Evolutionary conservation across 2,888 invertebrate genomes (phyloP), one percentile per base, ranked within the genome.

Genomic region (Schizaphis graminum): DNA sequence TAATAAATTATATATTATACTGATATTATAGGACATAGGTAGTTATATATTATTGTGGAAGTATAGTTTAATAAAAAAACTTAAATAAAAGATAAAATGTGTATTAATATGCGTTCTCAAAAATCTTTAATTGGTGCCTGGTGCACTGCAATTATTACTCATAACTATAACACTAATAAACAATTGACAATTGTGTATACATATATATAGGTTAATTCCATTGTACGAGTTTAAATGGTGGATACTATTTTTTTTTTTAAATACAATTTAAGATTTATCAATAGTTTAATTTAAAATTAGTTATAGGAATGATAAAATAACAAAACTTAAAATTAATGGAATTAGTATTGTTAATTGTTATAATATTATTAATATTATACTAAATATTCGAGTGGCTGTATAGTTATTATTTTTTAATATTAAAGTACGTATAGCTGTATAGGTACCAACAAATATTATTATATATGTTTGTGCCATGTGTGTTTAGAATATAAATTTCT

Each of bases 401-500:
- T 47, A 77, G 28, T 67, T 67, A 11, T 16, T 67, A 7, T 61
- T 77, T 77, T 77, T 77, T 35, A 77, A 21, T 77, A 35, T 61
- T 67, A 67, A 67, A 35, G 1, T 21, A 21, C 35, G 1, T 53
- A 16, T 53, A 53, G 2, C 3, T 47, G 44, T 28, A 57, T 61
- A 61, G 49, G 4, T 35, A 35, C 35, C 16, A 35, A 77, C 35
- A 1, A 35, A 16, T 35, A 77, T 41, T 77, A 35, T 8, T 8
- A 77, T 21, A 41, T 77, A 5, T 67, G 77, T 90, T 77, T 77
- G 49, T 47, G 67, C 67, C 53, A 77, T 8, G 77, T 41, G 41
- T 47, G 41, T 53, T 91, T 47, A 35, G 90, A 90, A 90, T 90
- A 67, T 67, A 41, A 53, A 91, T 77, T 26, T 26, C 49, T 91